Evolutionary conservation across 2,113 vertebrate genomes (phyloP).

Genomic region (Lethenteron camtschaticum): DNA sequence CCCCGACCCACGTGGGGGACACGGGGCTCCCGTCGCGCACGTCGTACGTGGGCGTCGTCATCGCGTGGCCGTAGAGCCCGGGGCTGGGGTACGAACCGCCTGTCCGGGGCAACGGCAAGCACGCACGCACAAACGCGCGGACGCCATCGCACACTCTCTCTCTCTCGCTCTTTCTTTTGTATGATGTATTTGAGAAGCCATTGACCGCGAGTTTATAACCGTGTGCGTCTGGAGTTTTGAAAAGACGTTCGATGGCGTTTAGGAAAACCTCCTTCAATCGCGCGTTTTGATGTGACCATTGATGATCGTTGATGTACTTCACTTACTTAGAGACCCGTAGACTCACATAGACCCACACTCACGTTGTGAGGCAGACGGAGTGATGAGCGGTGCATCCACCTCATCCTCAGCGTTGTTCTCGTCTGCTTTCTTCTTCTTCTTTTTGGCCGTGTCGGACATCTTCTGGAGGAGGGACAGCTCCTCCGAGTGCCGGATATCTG

Average conservation of each 20-base stretch:
- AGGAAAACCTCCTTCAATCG: neutral
- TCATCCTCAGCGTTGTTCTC: conserved; percentile 23
- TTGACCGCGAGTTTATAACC: neutral
- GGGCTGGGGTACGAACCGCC: conserved; percentile 26
- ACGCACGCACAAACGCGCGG: neutral
- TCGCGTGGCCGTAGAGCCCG: conserved; percentile 65
- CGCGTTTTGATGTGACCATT: neutral
- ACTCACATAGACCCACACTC: conserved; percentile 37
- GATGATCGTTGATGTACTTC: neutral
- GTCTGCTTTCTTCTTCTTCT: conserved; percentile 83
- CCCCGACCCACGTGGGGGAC: conserved; percentile 59
- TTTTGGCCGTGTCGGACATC: conserved; percentile 42
- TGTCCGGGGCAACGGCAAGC: neutral
- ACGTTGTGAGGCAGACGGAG: no score
- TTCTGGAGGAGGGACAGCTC: conserved; percentile 67
- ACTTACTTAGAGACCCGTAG: conserved; percentile 40
- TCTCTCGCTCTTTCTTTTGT: neutral
- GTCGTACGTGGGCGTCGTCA: conserved; percentile 53
- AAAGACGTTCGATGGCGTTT: neutral
- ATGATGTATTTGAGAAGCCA: neutral
- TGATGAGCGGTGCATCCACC: conserved; percentile 29
- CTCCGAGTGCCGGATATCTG: conserved; percentile 72
- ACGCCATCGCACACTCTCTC: neutral
- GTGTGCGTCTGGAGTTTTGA: neutral
- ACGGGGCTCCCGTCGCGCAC: conserved; percentile 49